phyloP scores from a whole-genome alignment of 2,888 invertebrate species.

The Amphimallon solstitiale region DNA sequence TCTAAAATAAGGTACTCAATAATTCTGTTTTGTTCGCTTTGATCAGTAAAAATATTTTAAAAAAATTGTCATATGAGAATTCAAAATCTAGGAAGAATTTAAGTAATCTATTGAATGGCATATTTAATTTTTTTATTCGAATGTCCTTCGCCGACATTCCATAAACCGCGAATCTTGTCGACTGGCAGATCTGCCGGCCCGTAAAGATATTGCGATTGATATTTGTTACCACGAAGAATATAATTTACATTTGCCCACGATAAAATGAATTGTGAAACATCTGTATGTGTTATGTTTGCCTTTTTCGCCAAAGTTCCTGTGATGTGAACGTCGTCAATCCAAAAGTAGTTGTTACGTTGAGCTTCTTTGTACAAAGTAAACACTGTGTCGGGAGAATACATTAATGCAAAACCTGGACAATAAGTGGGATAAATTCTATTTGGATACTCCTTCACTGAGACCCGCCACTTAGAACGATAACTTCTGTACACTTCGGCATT shows the following conservation, averaged over 20 bases:
- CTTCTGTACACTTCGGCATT: conserved; percentile 69
- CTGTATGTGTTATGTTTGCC: conserved; percentile 68
- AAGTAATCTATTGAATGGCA: conserved; percentile 1
- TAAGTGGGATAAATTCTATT: conserved; percentile 75
- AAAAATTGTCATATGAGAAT: neutral
- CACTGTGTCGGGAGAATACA: conserved; percentile 69
- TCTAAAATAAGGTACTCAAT: neutral
- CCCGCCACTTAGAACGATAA: conserved; percentile 80
- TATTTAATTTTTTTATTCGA: conserved; percentile 17
- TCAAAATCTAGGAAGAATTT: neutral
- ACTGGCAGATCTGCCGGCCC: conserved; percentile 3
- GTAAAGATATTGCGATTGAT: conserved; percentile 8
- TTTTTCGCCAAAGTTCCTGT: conserved; percentile 72
- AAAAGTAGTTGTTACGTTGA: conserved; percentile 71
- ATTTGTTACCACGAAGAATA: conserved; percentile 4
- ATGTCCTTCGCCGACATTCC: neutral
- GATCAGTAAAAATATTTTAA: neutral
- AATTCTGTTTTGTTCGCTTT: neutral
- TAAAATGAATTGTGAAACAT: conserved; percentile 52
- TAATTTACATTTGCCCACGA: neutral
- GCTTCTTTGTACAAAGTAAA: conserved; percentile 67
- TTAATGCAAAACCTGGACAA: conserved; percentile 75
- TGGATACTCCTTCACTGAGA: conserved; percentile 74
- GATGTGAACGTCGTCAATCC: conserved; percentile 79
- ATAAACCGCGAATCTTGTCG: neutral